These are phyloP conservation scores for Anthoptus insignis DNA, from an alignment of 2,888 invertebrate species.

Conservation along the genomic window DNA sequence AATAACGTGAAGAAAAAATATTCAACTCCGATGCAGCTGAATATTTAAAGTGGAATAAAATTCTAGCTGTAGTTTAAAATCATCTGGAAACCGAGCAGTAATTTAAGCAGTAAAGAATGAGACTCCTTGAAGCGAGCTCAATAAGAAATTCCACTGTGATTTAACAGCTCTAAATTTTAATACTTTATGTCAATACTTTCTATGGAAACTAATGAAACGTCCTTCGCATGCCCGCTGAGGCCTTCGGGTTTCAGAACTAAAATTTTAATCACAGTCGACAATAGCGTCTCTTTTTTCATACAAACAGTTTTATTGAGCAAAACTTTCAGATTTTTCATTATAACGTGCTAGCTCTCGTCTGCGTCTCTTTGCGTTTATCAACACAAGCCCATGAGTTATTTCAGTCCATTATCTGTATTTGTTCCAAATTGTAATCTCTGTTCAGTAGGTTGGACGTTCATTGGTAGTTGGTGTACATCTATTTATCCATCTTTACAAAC, in stretches of 20 bases:
- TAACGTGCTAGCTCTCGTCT: too few species aligned
- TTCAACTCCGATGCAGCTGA: background rate
- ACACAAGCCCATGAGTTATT: too few species aligned
- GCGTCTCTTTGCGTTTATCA: too few species aligned
- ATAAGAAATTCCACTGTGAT: conserved; percentile 45
- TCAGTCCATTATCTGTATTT: background rate
- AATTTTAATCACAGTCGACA: conserved; percentile 53
- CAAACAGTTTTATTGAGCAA: conserved; percentile 19
- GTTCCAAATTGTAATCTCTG: too few species aligned
- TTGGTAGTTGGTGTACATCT: too few species aligned
- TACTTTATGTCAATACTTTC: conserved; percentile 47
- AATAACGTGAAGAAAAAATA: background rate
- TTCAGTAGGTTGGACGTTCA: too few species aligned
- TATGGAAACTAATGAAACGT: conserved; percentile 49
- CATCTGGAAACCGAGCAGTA: conserved; percentile 23
- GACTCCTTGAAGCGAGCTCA: conserved; percentile 20
- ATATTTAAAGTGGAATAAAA: conserved; percentile 16
- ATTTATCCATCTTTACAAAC: too few species aligned
- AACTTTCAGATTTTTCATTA: conserved; percentile 15
- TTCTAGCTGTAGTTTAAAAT: conserved; percentile 14
- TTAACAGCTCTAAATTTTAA: conserved; percentile 49
- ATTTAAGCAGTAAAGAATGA: conserved; percentile 32
- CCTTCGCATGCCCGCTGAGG: conserved; percentile 37
- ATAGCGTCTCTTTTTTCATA: conserved; percentile 38
- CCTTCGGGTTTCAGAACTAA: conserved; percentile 44